Base-by-base conservation (phyloP, 2,888 invertebrate species). In the Colletes collaris region DNA sequence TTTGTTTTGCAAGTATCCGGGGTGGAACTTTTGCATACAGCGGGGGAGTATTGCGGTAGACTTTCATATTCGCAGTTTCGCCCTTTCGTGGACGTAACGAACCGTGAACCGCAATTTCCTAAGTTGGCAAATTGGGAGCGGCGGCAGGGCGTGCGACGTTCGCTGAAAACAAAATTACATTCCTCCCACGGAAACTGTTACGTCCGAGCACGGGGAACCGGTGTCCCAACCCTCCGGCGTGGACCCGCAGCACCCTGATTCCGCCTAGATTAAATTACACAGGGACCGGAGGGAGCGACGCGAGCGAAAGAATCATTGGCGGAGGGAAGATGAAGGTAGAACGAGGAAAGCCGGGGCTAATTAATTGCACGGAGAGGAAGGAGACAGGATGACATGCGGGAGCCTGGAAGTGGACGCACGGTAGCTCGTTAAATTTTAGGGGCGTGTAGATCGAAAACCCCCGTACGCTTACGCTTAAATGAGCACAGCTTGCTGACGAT, bases 381-480 rank as follows among this genome's bases (percentile, higher is more conserved):
- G 81, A 77, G 73, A 67, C 66, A 66, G 74, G 81, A 84, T 79
- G 85, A 87, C 84, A 84, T 81, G 86, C 88, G 82, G 84, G 88
- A 88, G 81, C 70, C 74, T 81, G 82, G 71, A 78, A 85, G 83
- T 73, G 77, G 70, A 82, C 77, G 81, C 72, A 63, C 81, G 80
- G 83, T 85, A 79, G 86, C 86, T 88, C 88, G 89, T 89, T 89
- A 89, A 89, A 87, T 88, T 89, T 89, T 82, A 84, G 89, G 83
- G 86, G 83, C 83, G 86, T 84, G 88, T 83, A 85, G 83, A 87
- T 85, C 84, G 84, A 72, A 46, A 71, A 75, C 60, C 64, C 59
- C 63, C 65, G 62, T 76, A 65, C 70, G 72, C 79, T 84, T 82
- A 76, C 82, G 70, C 78, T 79, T 71, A 83, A 79, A 80, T 79